Base-by-base conservation (phyloP, 2,797 vertebrate species). In the Spinibarbus caldwelli region DNA sequence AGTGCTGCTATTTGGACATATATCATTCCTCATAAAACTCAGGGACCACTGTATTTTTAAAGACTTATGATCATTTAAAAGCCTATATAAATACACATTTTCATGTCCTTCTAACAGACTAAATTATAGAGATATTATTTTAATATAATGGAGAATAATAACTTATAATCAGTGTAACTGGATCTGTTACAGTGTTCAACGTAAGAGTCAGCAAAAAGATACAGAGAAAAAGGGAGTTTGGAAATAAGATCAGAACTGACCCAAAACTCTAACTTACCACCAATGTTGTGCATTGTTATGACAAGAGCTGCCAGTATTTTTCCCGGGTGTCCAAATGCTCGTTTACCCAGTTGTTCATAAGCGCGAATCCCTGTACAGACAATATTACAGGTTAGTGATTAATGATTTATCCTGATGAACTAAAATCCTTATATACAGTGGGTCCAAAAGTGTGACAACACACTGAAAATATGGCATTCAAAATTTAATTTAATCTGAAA, bases 211-310 rank as follows among this genome's bases (percentile, higher is more conserved):
- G 19, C 21, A 19, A 66, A 57, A 83, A 43, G 70, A 26, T 19
- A 59, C n/a, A n/a, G 21, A 54, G 8, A 10, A 43, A 36, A 67
- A 68, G 1, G 3, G 1, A 54, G 6, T 66, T 54, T 62, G 17
- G 1, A 80, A 52, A 80, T 52, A 4, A 67, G 11, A 70, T 52
- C 45, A 70, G 64, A 54, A 38, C 36, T 38, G 36, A 45, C 6
- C 8, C 23, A 62, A 59, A 41, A 72, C 2, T 62, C 6, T 43
- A 67, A 87, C 93, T 95, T 86, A 97, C 96, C 96, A 89, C 96
- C 97, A 54, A 97, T 94, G 91, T 97, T 97, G 89, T 97, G 96
- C 23, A 97, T 89, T 3, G 95, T 97, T 91, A 97, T 97, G 85
- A 96, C 87, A 12, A 94, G 67, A 2, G 92, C 97, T 29, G 96